Base-by-base conservation (phyloP, 64 coral and sea anemone genomes). In the Cladopsammia gracilis region DNA sequence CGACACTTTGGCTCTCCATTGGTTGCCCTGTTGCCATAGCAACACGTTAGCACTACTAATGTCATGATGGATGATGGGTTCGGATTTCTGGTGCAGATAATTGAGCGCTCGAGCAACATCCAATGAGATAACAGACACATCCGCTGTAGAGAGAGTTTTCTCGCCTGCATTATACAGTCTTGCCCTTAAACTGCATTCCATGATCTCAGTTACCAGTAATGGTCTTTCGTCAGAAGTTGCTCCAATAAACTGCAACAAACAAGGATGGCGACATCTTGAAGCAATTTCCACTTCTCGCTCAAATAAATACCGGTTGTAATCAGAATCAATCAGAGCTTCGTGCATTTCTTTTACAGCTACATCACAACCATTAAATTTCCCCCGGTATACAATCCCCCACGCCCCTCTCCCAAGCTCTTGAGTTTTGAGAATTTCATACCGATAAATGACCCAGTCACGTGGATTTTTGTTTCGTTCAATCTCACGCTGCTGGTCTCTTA, bases 191-290 rank as follows among this genome's bases (percentile, higher is more conserved):
- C 87, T 94, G 0, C 44, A 83, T 6, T 94, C 88, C 70, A 98
- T 48, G 20, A 94, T 11, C 19, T 98, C 96, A 12, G 78, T 94
- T 0, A 98, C 75, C 3, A 98, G n/a, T 25, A 90, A 45, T 4
- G 88, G 75, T 8, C 62, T 79, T 81, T 69, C 74, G 20, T 91
- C 87, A 4, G n/a, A 26, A 57, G 92, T 94, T 15, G 96, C 96
- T 20, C 96, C 92, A 60, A 98, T 94, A 48, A 98, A 98, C 54
- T 91, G 92, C 22, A 98, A 48, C 5, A 98, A 54, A 13, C 86
- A 83, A 2, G 95, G 95, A 79, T 96, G 95, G 13, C 86, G 86
- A 44, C 90, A 93, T 71, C 68, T 70, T 15, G 95, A 75, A 1
- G 95, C 95, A 42, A 96, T 96, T 24, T 65, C 45, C 0, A 96